These are phyloP conservation scores for Cryptotermes secundus DNA, from an alignment of 1,140 invertebrate species.

Conservation along the genomic window DNA sequence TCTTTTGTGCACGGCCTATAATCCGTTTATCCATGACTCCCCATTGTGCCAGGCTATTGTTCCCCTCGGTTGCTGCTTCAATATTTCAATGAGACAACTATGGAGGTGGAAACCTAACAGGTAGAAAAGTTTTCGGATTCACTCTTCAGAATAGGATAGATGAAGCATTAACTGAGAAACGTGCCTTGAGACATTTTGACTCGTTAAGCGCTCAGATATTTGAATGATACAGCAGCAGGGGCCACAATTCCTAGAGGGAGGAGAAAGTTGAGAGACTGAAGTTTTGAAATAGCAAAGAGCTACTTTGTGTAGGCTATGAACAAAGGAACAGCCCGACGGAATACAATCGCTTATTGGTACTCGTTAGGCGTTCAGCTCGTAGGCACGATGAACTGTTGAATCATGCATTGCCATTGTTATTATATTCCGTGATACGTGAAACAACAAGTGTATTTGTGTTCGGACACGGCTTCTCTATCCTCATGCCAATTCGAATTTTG, in stretches of 20 bases:
- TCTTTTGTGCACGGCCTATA: background rate
- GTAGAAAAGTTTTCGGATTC: background rate
- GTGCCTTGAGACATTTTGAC: background rate
- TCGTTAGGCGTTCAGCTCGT: background rate
- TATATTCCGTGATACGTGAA: too few relatives aligned
- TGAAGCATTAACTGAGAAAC: background rate
- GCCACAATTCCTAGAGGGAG: background rate
- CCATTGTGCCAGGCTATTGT: background rate
- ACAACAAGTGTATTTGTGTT: too few relatives aligned
- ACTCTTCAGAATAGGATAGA: background rate
- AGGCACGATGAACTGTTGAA: too few relatives aligned
- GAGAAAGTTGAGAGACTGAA: background rate
- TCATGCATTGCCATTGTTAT: too few relatives aligned
- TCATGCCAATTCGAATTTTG: too few relatives aligned
- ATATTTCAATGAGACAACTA: conserved; percentile 8
- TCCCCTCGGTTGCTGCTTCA: background rate
- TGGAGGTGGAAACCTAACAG: background rate
- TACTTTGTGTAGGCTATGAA: background rate
- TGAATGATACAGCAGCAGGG: background rate
- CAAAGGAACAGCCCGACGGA: background rate
- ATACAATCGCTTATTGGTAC: background rate
- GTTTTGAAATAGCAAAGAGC: conserved; percentile 6
- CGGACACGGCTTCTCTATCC: too few relatives aligned
- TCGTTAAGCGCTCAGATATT: background rate
- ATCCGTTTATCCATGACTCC: background rate